phyloP scores from a whole-genome alignment of 2,797 vertebrate species.

The Mus spretus region DNA sequence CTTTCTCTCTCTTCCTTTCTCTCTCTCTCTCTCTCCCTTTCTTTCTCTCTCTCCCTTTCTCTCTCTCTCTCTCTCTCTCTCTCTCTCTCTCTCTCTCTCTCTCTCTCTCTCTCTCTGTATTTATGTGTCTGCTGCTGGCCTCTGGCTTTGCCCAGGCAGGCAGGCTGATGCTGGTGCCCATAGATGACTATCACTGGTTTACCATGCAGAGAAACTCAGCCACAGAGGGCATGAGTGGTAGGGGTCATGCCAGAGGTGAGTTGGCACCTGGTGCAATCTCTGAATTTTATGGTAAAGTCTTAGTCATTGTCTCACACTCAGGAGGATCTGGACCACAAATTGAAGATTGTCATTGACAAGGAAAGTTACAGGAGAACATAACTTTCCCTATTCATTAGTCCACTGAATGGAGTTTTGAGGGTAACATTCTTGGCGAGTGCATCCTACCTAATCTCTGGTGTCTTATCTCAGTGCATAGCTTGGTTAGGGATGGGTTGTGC shows the following conservation, averaged over 20 bases:
- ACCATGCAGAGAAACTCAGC: slow-evolving; percentile 87
- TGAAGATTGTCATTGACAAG: not conserved
- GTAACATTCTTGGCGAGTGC: not conserved
- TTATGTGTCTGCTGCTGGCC: slow-evolving; percentile 63
- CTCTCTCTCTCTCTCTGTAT: not conserved
- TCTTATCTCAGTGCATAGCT: not conserved
- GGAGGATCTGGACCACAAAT: not conserved
- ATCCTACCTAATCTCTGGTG: not conserved
- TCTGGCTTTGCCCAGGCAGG: slow-evolving; percentile 57
- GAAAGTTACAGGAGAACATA: not conserved
- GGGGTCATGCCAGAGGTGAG: slow-evolving; percentile 90
- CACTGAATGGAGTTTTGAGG: too few relatives aligned
- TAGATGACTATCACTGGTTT: slow-evolving; percentile 92
- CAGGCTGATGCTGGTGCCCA: slow-evolving; percentile 92
- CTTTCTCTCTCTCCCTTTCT: too few relatives aligned
- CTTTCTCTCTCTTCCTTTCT: too few relatives aligned
- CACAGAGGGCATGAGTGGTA: slow-evolving; percentile 90
- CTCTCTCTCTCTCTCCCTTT: too few relatives aligned
- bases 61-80: too few relatives aligned
- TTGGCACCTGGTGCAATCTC: slow-evolving; percentile 86
- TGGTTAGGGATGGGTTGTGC: not conserved
- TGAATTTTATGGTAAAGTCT: slow-evolving; percentile 86
- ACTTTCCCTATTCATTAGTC: fast-evolving
- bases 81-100: too few relatives aligned
- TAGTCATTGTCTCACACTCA: slow-evolving; percentile 84